These are phyloP conservation scores for Stenotaenia linearis DNA, from an alignment of 2,888 invertebrate genomes.

Conservation along the genomic window DNA sequence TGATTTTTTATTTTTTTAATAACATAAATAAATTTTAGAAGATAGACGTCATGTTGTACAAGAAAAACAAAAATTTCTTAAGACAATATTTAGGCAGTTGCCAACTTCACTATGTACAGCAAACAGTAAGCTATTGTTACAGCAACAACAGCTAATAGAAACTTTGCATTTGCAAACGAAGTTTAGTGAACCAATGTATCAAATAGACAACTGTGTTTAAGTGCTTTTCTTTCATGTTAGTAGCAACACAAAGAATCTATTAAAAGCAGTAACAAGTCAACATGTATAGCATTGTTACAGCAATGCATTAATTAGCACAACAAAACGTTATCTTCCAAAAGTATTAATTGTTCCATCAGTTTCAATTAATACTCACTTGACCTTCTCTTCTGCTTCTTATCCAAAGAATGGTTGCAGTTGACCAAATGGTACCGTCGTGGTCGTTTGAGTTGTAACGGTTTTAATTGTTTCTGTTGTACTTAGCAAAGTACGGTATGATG, in stretches of 20 bases:
- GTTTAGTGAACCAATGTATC: background rate
- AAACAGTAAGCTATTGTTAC: background rate
- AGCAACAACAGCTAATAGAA: background rate
- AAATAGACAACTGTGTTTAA: too few relatives aligned
- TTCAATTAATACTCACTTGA: background rate
- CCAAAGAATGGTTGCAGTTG: conserved; percentile 20
- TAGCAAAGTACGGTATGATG: conserved; percentile 34
- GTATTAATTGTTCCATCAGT: too few relatives aligned
- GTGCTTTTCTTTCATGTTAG: too few relatives aligned
- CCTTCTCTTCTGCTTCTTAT: background rate
- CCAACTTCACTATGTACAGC: background rate
- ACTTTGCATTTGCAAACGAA: background rate
- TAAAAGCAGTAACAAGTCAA: too few relatives aligned
- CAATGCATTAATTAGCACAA: too few relatives aligned
- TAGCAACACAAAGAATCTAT: too few relatives aligned
- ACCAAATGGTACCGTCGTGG: conserved; percentile 34
- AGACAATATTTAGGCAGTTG: background rate
- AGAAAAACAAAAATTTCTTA: background rate
- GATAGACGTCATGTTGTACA: background rate
- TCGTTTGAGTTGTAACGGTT: conserved; percentile 34
- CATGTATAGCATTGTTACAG: background rate
- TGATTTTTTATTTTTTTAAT: background rate
- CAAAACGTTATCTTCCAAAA: background rate
- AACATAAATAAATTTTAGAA: background rate
- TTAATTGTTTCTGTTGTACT: conserved; percentile 34